These are phyloP conservation scores for Semicossyphus pulcher DNA, from an alignment of 2,113 vertebrate genomes.

Conservation along the genomic window DNA sequence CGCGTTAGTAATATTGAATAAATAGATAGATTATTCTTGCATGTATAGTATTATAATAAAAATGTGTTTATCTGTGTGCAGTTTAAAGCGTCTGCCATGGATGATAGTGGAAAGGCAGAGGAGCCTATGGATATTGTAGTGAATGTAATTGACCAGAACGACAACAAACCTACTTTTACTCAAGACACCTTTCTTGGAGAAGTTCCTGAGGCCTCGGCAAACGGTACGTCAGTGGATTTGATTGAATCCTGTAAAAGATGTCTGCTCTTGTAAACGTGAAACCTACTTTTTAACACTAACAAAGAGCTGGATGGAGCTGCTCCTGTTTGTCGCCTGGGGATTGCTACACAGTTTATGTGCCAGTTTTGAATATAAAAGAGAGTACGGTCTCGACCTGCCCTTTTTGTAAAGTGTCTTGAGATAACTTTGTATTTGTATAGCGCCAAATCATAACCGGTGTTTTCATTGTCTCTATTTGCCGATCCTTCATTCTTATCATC, in stretches of 20 bases:
- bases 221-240: slow-evolving; percentile 45
- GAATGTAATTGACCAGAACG: slow-evolving; percentile 77
- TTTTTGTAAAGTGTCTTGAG: too few species aligned
- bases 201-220: slow-evolving; percentile 71
- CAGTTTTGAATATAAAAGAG: too few species aligned
- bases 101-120: slow-evolving; percentile 11
- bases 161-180: slow-evolving; percentile 77
- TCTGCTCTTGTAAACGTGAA: background rate
- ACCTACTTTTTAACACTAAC: background rate
- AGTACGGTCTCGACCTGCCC: too few species aligned
- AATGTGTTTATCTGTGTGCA: slow-evolving; percentile 30
- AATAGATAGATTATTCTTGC: background rate
- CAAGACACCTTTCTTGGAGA: slow-evolving; percentile 65
- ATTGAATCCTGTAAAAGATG: background rate
- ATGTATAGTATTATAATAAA: background rate
- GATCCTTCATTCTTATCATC: too few species aligned
- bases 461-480: too few species aligned
- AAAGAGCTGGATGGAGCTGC: too few species aligned
- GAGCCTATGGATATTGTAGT: slow-evolving; percentile 70
- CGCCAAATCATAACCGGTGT: too few species aligned
- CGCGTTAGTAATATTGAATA: background rate
- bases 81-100: slow-evolving; percentile 66
- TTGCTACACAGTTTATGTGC: too few species aligned
- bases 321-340: too few species aligned
- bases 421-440: too few species aligned